phyloP scores from a whole-genome alignment of 2,113 vertebrate genomes.

The Lampris incognitus region DNA sequence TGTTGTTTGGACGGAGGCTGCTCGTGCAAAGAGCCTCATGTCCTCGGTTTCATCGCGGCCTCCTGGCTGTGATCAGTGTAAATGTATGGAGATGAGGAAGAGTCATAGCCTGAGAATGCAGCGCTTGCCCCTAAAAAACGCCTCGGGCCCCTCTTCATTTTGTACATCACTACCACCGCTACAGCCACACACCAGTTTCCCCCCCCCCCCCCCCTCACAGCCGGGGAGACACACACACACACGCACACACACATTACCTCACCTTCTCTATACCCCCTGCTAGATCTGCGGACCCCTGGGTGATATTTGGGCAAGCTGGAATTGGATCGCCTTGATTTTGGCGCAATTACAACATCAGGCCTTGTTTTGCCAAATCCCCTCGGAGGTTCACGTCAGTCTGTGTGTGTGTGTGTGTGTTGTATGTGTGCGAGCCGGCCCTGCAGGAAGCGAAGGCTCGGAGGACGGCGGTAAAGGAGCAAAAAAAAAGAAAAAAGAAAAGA shows the following conservation, averaged over 20 bases:
- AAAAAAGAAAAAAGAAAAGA: not conserved
- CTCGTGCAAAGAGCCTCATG: not conserved
- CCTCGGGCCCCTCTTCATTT: conserved; percentile 1
- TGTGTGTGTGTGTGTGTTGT: conserved; percentile 24
- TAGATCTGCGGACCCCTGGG: conserved; percentile 30
- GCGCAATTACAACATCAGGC: conserved; percentile 31
- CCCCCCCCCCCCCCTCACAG: conserved; percentile 6
- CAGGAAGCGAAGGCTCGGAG: conserved; percentile 12
- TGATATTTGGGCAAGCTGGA: conserved; percentile 29
- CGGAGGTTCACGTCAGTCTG: conserved; percentile 10
- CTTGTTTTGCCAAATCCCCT: conserved; percentile 23
- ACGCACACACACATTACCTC: conserved; percentile 6
- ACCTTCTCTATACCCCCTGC: conserved; percentile 8
- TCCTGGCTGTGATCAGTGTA: not conserved
- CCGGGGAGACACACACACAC: conserved; percentile 6
- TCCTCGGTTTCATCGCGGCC: not conserved
- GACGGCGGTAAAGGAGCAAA: conserved; percentile 18
- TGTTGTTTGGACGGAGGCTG: too few relatives aligned
- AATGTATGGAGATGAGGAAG: not conserved
- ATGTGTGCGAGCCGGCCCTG: conserved; percentile 22
- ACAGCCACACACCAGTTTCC: not conserved
- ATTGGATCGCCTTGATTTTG: conserved; percentile 23
- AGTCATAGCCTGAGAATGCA: conserved; percentile 20
- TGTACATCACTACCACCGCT: not conserved
- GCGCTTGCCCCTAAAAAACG: not conserved